Base-by-base conservation (phyloP, 2,113 vertebrate genomes). In the Cricetomys ansorgei region DNA sequence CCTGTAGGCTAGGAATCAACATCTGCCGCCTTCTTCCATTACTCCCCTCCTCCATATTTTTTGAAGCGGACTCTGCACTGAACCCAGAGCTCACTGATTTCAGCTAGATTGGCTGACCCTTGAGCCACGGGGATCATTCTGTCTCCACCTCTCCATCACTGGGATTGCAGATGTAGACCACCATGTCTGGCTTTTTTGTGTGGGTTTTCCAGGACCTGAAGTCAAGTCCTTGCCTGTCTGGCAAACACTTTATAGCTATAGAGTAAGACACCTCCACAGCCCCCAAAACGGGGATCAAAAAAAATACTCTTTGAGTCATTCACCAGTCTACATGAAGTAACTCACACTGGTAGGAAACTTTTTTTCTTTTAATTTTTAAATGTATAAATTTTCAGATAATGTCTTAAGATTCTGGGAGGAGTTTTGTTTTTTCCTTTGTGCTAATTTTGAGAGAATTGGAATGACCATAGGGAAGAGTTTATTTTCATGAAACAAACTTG, bases 401-500 rank as follows among this genome's bases (percentile, higher is more conserved):
- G 31, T 77, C 86, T 92, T 76, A 80, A 53, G 11, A 88, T 65
- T 92, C n/a, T 19, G 13, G 9, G 25, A 19, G 19, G 72, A 64
- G 34, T n/a, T 10, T 80, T 92, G 10, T 53, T 79, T 75, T 65
- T 43, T 89, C 34, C 91, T 7, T 65, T 83, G 25, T 90, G 40
- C 23, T 88, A 80, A 55, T 77, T 92, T 84, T 92, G n/a, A 92
- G 19, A 92, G 43, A 91, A 75, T 0, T 76, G 12, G 79, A 21
- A 94, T 53, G 73, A 65, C 2, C 62, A 93, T 88, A 73, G 37
- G 72, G 37, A 31, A 80, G 59, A 88, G 62, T n/a, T 57, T 3
- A 75, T 87, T 94, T 94, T 91, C 40, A 16, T 87, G 48, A 81
- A 62, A 40, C 23, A 43, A 73, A 11, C 11, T 0, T 64, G 91